Conservation (phyloP, 2,797 vertebrate species). For the Parauchenoglanis punctatus region DNA sequence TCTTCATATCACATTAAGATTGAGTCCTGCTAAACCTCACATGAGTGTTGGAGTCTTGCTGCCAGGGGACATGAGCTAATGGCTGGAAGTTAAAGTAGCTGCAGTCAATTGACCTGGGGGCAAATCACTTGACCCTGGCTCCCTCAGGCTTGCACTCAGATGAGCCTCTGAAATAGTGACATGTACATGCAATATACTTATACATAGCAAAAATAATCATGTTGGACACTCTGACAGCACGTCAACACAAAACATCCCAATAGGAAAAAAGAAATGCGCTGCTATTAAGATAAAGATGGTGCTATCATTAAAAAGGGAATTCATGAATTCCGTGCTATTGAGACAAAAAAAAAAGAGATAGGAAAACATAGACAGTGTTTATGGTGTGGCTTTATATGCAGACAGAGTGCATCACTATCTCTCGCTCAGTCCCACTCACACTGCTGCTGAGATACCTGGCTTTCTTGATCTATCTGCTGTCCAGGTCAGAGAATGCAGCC, state of each 20-base stretch:
- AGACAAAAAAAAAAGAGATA: neutral
- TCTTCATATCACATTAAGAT: slow-evolving; percentile 69
- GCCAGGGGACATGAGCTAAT: slow-evolving; percentile 60
- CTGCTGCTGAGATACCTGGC: slow-evolving; percentile 4
- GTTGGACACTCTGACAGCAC: slow-evolving; percentile 7
- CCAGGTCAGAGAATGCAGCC: slow-evolving; percentile 51
- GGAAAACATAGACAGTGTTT: neutral
- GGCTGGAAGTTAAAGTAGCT: slow-evolving; percentile 64
- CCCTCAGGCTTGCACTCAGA: slow-evolving; percentile 58
- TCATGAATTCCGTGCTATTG: neutral
- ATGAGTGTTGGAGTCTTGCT: slow-evolving; percentile 42
- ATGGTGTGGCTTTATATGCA: slow-evolving; percentile 20
- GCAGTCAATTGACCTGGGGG: slow-evolving; percentile 76
- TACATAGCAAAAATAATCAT: neutral
- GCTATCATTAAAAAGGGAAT: neutral
- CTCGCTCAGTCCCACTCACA: slow-evolving; percentile 3
- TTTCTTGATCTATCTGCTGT: slow-evolving; percentile 43
- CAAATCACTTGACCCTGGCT: slow-evolving; percentile 77
- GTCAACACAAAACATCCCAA: neutral
- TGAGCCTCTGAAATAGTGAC: slow-evolving; percentile 52
- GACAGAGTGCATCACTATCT: slow-evolving; percentile 17
- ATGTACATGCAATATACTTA: slow-evolving; percentile 54
- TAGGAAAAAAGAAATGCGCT: neutral
- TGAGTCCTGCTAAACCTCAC: slow-evolving; percentile 57
- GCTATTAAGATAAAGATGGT: neutral